Evolutionary conservation across 2,113 vertebrate species (phyloP).

Genomic region (Poicephalus meyeri): DNA sequence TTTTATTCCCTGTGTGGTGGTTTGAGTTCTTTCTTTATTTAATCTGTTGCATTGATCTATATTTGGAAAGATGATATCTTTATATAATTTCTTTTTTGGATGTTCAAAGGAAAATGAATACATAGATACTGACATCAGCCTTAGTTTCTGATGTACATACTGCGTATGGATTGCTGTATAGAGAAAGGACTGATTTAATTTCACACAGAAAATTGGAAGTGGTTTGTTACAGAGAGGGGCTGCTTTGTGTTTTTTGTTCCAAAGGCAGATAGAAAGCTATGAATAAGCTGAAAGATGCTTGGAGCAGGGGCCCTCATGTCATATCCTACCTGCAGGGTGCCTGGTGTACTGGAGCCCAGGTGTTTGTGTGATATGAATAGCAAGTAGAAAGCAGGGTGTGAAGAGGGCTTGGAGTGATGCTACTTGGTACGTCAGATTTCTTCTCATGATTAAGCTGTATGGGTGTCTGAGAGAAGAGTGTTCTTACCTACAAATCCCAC

Average conservation of each 20-base stretch:
- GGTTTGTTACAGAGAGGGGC: neutral
- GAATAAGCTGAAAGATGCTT: neutral
- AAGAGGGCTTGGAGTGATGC: neutral
- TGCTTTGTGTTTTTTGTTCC: neutral
- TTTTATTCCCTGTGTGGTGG: neutral
- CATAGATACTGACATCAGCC: neutral
- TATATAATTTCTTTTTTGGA: neutral
- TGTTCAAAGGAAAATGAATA: neutral
- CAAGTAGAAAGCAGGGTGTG: neutral
- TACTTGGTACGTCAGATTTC: neutral
- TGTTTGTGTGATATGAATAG: neutral
- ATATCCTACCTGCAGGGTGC: neutral
- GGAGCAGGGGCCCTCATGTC: neutral
- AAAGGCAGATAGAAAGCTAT: neutral
- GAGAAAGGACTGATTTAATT: neutral
- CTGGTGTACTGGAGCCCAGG: rapidly evolving
- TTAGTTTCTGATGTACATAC: neutral
- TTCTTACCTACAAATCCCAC: neutral
- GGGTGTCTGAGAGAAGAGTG: neutral
- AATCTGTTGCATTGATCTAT: neutral
- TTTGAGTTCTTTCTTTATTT: neutral
- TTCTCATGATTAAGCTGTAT: neutral
- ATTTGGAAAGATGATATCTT: neutral
- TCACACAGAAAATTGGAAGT: neutral
- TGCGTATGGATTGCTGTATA: neutral